Conservation (phyloP, 2,797 vertebrate genomes). For the Dryobates pubescens region DNA sequence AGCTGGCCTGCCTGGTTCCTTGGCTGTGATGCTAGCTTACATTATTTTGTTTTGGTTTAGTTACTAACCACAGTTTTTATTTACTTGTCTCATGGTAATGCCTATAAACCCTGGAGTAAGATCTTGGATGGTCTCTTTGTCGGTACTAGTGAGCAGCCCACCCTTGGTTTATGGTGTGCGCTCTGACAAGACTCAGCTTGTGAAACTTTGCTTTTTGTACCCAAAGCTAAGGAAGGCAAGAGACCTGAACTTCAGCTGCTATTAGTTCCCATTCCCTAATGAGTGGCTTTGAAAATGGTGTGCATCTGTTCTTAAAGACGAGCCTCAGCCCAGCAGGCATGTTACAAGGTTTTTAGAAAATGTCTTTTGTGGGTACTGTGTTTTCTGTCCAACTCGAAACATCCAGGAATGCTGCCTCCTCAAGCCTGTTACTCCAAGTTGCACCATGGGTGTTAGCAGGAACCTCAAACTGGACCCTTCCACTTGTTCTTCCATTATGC, state of each 20-base stretch:
- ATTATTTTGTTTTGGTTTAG: neutral
- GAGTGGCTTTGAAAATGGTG: neutral
- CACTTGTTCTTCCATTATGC: neutral
- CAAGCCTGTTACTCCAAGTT: neutral
- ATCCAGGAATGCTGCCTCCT: neutral
- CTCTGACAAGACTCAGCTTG: neutral
- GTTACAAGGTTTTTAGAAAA: neutral
- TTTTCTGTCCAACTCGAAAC: neutral
- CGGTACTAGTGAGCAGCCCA: neutral
- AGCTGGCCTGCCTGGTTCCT: neutral
- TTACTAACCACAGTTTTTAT: neutral
- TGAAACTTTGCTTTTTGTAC: neutral
- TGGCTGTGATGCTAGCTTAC: neutral
- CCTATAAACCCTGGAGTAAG: neutral
- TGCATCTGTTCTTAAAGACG: neutral
- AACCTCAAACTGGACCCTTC: neutral
- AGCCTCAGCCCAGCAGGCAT: neutral
- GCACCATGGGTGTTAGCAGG: rapidly evolving
- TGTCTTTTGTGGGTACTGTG: neutral
- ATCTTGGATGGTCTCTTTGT: neutral
- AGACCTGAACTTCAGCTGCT: neutral
- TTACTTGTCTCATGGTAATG: neutral
- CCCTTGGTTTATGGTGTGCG: neutral
- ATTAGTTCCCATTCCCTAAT: neutral
- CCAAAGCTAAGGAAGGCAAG: neutral